Evolutionary conservation across 2,888 invertebrate species (phyloP).

Genomic region (Pyrgus malvae): DNA sequence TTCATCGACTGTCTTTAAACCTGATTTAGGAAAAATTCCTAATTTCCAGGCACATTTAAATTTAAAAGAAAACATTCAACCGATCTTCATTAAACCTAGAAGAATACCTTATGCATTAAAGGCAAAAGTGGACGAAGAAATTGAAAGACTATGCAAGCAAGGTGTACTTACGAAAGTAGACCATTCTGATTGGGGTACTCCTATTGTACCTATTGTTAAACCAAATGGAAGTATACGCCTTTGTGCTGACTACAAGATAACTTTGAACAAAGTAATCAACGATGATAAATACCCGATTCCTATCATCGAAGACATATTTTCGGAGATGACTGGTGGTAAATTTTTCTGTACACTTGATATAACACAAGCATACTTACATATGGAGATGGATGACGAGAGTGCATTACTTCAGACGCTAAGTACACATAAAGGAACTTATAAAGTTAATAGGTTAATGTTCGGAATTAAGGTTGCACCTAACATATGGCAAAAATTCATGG

Average conservation of each 20-base stretch:
- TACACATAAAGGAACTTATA: slow-evolving; percentile 42
- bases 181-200: neutral
- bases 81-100: neutral
- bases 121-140: neutral
- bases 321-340: slow-evolving; percentile 18
- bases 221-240: slow-evolving; percentile 21
- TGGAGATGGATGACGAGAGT: slow-evolving; percentile 4
- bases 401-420: slow-evolving; percentile 23
- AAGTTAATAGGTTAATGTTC: slow-evolving; percentile 43
- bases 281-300: slow-evolving; percentile 29
- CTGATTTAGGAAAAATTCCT: neutral
- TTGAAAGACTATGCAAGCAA: neutral
- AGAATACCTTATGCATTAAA: neutral
- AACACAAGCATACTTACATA: slow-evolving; percentile 26
- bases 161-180: neutral
- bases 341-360: slow-evolving; percentile 30
- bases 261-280: slow-evolving; percentile 13
- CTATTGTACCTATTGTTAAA: slow-evolving; percentile 25
- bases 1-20: neutral
- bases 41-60: slow-evolving; percentile 21
- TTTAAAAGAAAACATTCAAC: slow-evolving; percentile 19
- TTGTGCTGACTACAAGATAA: slow-evolving; percentile 26
- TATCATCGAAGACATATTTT: slow-evolving; percentile 29
- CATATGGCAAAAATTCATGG: slow-evolving; percentile 45
- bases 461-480: slow-evolving; percentile 41